Conservation (phyloP, 2,797 vertebrate species). For the Ambastaia sidthimunki region DNA sequence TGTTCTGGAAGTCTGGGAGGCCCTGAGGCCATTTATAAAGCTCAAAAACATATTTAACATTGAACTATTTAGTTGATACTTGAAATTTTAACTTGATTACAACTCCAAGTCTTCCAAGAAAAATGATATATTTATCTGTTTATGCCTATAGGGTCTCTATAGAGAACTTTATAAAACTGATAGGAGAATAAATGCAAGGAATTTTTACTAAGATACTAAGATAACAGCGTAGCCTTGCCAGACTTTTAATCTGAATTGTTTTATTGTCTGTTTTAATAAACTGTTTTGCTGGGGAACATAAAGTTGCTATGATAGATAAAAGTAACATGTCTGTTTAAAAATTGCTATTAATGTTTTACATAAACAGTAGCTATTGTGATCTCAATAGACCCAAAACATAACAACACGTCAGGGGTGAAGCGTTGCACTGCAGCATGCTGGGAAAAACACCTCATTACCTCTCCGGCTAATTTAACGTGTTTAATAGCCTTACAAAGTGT, state of each 20-base stretch:
- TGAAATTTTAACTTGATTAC: not conserved
- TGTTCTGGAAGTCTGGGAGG: not conserved
- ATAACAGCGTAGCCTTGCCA: not conserved
- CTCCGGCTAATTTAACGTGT: constrained; percentile 31
- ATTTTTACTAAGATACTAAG: no score
- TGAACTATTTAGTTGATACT: not conserved
- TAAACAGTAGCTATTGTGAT: not conserved
- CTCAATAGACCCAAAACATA: not conserved
- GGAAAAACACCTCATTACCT: constrained; percentile 16
- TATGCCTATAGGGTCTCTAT: no score
- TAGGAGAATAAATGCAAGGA: not conserved
- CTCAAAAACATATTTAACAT: not conserved
- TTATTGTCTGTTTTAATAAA: no score
- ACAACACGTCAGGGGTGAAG: not conserved
- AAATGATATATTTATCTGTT: not conserved
- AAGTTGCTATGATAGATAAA: not conserved
- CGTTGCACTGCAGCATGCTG: constrained; percentile 3
- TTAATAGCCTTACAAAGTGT: constrained; percentile 16
- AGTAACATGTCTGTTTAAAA: not conserved
- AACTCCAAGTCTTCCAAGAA: not conserved
- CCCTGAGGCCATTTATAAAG: not conserved
- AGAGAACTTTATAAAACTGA: not conserved
- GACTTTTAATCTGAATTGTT: no score
- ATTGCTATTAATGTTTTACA: not conserved
- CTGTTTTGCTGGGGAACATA: no score